Percentiles rank a stretch among this genome's conserved stretches.
Evolutionary conservation across 37 sponge, comb jelly and placozoan genomes (phyloP).

Genomic region (Ianthella basta): DNA sequence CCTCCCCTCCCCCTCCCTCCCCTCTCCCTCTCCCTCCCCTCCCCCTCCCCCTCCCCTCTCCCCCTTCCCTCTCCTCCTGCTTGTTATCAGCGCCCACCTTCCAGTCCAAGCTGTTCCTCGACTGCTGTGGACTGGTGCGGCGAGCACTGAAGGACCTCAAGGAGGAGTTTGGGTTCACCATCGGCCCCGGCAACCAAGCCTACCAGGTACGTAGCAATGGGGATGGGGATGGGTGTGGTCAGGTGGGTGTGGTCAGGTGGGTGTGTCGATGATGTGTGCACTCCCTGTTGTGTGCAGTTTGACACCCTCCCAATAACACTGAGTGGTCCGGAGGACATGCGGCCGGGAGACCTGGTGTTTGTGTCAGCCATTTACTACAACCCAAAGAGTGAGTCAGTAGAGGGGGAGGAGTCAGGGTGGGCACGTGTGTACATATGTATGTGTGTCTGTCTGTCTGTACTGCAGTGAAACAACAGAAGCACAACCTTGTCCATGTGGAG

Average conservation of each 20-base stretch:
- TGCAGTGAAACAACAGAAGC: constrained; percentile 64
- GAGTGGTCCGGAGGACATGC: constrained; percentile 64
- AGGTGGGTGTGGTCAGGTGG: not conserved
- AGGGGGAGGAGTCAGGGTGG: not conserved
- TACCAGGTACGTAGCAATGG: constrained; percentile 42
- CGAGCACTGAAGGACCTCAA: constrained; percentile 66
- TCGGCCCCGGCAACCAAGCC: constrained; percentile 88
- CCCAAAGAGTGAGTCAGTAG: constrained; percentile 43
- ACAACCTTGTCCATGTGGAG: constrained; percentile 89
- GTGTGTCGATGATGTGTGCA: no score
- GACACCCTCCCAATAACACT: constrained; percentile 75
- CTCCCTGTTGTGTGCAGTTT: constrained; percentile 62
- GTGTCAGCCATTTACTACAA: constrained; percentile 71
- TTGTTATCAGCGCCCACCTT: constrained; percentile 64
- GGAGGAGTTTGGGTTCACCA: constrained; percentile 72
- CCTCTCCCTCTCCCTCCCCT: no score
- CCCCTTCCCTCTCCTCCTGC: not conserved
- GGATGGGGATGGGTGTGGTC: not conserved
- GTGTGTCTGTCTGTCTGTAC: not conserved
- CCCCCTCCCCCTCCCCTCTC: not conserved
- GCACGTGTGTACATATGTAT: not conserved
- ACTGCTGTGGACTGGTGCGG: constrained; percentile 87
- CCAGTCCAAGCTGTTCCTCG: constrained; percentile 68
- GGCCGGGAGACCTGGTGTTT: constrained; percentile 87
- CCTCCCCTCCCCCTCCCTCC: no score